phyloP scores from a whole-genome alignment of 2,888 invertebrate genomes.

The Philopedon plagiatum region DNA sequence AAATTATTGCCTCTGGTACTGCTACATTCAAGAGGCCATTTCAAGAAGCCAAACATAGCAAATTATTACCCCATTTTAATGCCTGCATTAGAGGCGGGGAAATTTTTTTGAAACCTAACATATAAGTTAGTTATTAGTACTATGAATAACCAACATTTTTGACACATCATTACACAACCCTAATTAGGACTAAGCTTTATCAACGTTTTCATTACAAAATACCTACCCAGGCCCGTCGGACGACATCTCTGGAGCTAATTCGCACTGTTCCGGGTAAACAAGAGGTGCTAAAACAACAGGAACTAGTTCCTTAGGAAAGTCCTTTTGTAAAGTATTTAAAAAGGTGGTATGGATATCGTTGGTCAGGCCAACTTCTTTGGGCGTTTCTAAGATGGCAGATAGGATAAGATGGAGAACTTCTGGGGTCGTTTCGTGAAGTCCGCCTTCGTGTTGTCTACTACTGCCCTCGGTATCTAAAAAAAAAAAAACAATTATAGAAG shows the following conservation, averaged over 20 bases:
- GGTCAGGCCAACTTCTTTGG: conserved; percentile 77
- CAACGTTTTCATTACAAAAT: not conserved
- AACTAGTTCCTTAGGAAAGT: conserved; percentile 90
- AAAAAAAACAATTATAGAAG: not conserved
- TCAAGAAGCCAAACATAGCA: too few relatives aligned
- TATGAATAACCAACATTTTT: too few relatives aligned
- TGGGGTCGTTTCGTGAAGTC: conserved; percentile 91
- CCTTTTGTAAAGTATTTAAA: conserved; percentile 84
- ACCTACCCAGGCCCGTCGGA: conserved; percentile 71
- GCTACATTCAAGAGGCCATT: too few relatives aligned
- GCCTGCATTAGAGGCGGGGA: too few relatives aligned
- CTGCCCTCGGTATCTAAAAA: conserved; percentile 75
- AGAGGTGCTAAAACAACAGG: conserved; percentile 92
- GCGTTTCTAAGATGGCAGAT: conserved; percentile 74
- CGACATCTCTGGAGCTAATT: conserved; percentile 77
- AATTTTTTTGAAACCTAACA: too few relatives aligned
- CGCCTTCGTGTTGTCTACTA: conserved; percentile 80
- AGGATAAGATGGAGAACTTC: conserved; percentile 90
- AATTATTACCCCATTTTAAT: too few relatives aligned
- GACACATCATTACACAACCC: too few relatives aligned
- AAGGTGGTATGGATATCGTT: conserved; percentile 85
- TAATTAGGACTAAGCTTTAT: not conserved
- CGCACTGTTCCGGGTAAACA: conserved; percentile 85
- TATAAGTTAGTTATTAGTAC: not conserved
- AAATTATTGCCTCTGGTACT: too few relatives aligned